Conservation (phyloP, 2,113 vertebrate species). For the Struthio camelus region DNA sequence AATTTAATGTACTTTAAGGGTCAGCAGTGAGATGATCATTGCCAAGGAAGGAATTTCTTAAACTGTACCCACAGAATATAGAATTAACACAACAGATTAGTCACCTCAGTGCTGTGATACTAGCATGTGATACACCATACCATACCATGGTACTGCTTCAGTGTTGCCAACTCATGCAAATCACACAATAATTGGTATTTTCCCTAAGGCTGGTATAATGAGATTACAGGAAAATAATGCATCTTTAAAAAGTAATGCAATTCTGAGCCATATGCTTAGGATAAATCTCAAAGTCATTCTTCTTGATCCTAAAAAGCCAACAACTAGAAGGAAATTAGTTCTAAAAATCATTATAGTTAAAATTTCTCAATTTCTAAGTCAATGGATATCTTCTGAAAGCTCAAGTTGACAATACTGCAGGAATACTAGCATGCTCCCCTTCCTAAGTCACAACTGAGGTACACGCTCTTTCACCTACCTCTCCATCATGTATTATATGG, state of each 20-base stretch:
- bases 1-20: background rate
- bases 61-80: background rate
- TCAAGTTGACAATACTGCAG: background rate
- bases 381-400: background rate
- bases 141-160: background rate
- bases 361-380: background rate
- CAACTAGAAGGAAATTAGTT: background rate
- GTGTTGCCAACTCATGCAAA: constrained; percentile 60
- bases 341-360: background rate
- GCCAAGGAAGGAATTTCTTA: constrained; percentile 4
- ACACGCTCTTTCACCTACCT: background rate
- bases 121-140: constrained; percentile 5
- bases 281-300: background rate
- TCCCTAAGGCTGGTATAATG: constrained; percentile 54
- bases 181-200: constrained; percentile 65
- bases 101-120: constrained; percentile 16
- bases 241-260: constrained; percentile 51
- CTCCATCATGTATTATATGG: background rate
- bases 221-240: constrained; percentile 61
- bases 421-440: background rate
- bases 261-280: constrained; percentile 41
- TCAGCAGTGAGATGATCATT: constrained; percentile 8
- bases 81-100: constrained; percentile 51
- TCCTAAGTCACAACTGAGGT: background rate
- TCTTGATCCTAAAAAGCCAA: background rate